These are phyloP conservation scores for Lordiphosa mommai DNA, from an alignment of 1,140 invertebrate genomes.

Conservation along the genomic window DNA sequence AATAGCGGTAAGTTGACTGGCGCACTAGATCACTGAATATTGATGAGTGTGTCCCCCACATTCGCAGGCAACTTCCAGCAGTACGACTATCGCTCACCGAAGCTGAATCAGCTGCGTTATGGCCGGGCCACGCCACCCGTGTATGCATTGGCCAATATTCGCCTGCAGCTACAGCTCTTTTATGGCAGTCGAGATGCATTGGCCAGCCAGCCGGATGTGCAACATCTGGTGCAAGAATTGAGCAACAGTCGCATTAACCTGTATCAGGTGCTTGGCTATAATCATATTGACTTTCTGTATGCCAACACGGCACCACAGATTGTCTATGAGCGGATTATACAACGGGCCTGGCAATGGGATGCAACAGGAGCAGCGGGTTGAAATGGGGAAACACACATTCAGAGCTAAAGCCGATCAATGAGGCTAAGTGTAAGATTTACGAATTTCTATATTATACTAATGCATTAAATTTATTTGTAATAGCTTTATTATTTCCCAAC, in stretches of 20 bases:
- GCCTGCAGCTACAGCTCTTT: conserved; percentile 58
- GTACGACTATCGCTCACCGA: conserved; percentile 48
- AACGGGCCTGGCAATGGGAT: conserved; percentile 38
- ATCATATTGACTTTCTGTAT: conserved; percentile 72
- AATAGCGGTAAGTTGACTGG: conserved; percentile 56
- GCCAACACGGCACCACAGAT: conserved; percentile 40
- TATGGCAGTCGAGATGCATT: conserved; percentile 56
- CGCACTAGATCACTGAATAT: not conserved
- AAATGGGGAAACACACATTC: no score
- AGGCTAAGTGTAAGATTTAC: no score
- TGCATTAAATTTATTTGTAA: no score
- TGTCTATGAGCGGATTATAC: conserved; percentile 61
- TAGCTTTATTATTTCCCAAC: no score
- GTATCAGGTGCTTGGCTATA: conserved; percentile 58
- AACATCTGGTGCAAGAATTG: conserved; percentile 32
- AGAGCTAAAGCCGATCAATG: no score
- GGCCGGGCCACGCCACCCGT: conserved; percentile 47
- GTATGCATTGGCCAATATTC: conserved; percentile 57
- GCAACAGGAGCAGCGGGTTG: not conserved
- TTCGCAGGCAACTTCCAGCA: conserved; percentile 64
- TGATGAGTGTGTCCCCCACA: conserved; percentile 5
- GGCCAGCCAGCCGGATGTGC: conserved; percentile 46
- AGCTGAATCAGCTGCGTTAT: conserved; percentile 45
- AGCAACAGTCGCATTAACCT: conserved; percentile 39
- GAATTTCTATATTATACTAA: no score